Evolutionary conservation across 2,888 invertebrate species (phyloP), one percentile per base, ranked within the genome.

Genomic region (Chrysolina americana): DNA sequence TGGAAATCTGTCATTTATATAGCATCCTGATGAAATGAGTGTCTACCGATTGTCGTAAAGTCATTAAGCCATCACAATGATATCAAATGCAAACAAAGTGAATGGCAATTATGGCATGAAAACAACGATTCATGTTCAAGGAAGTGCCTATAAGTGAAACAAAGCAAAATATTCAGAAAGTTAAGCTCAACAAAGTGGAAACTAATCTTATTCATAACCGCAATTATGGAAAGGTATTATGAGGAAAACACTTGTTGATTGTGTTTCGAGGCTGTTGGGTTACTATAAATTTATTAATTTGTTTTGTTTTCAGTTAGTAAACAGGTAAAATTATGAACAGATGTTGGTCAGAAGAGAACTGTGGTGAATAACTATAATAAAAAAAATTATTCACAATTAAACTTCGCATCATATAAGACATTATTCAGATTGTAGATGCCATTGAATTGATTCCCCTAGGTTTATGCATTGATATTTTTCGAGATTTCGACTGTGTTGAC

Each of bases 181-280:
- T 83, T 78, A 79, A 79, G 79, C 80, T 76, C 80, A 82, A 81
- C 84, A 83, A 84, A 84, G 79, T 83, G 83, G 84, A 84, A 84
- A 84, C 82, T 84, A 84, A 84, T 84, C 83, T 83, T 83, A 84
- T 84, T 84, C 83, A 84, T 81, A 80, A 82, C 83, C 81, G 79
- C 83, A 84, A 83, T 84, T 84, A 84, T 81, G 81, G 81, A 81
- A 82, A 82, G 83, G 82, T 81, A 83, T 81, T 81, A 80, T 80
- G 74, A 75, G 53, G 73, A 70, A 76, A 81, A 79, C 82, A 84
- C 83, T 84, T 83, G 84, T 83, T 84, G 84, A 83, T 77, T 75
- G 70, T 73, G 56, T 70, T 73, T 68, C 56, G 44, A 62, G 65
- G 15, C 62, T 17, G 48, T 66, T 56, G 53, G 63, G 68, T 68